phyloP scores from a whole-genome alignment of 2,888 invertebrate genomes.

The Calephelis perditalis region DNA sequence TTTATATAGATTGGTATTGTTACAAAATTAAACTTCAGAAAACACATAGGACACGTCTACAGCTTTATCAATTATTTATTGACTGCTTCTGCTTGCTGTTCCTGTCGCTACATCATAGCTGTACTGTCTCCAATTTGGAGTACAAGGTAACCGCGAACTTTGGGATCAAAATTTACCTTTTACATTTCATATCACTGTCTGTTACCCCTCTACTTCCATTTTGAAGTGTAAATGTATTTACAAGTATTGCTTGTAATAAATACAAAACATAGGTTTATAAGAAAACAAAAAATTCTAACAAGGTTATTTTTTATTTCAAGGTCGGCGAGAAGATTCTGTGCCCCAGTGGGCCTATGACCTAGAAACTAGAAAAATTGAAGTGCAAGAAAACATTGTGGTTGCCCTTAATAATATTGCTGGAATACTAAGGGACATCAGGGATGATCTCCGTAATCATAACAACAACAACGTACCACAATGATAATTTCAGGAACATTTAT shows the following conservation, averaged over 20 bases:
- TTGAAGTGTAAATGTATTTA: not conserved
- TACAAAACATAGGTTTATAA: too few relatives aligned
- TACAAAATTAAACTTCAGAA: too few relatives aligned
- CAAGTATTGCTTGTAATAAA: not conserved
- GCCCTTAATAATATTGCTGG: not conserved
- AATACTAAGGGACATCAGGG: not conserved
- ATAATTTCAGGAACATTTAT: too few relatives aligned
- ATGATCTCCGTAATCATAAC: not conserved
- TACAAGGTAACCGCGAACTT: not conserved
- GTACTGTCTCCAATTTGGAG: too few relatives aligned
- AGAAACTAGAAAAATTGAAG: not conserved
- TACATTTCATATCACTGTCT: not conserved
- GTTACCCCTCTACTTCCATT: too few relatives aligned
- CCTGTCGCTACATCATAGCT: too few relatives aligned
- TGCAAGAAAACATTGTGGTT: not conserved
- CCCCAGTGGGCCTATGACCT: not conserved
- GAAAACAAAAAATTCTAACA: too few relatives aligned
- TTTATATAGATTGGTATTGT: too few relatives aligned
- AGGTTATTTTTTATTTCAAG: not conserved
- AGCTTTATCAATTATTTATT: too few relatives aligned
- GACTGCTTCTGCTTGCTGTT: too few relatives aligned
- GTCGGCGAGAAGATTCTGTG: not conserved
- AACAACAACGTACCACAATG: not conserved
- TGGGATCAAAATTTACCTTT: not conserved
- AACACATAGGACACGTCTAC: too few relatives aligned